Conservation (phyloP, 2,113 vertebrate species). For the Datnioides undecimradiatus region DNA sequence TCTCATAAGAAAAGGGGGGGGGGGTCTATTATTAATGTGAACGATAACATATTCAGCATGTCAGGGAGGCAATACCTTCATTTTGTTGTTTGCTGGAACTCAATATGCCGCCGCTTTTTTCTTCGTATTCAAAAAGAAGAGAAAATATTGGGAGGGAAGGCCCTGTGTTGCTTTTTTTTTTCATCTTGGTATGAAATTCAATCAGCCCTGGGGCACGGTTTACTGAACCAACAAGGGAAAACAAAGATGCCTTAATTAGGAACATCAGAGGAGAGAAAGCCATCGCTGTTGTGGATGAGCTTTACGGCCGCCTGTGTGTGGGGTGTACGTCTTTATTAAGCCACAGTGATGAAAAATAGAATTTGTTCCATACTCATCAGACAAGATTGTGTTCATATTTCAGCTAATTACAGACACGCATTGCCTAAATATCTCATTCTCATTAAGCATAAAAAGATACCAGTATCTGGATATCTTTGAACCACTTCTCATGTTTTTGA, state of each 20-base stretch:
- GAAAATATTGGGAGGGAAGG: background rate
- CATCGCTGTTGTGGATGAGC: conserved; percentile 47
- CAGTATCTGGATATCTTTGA: background rate
- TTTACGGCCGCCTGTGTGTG: conserved; percentile 31
- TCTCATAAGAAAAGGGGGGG: background rate
- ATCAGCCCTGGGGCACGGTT: conserved; percentile 45
- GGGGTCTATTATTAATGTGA: background rate
- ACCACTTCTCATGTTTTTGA: background rate
- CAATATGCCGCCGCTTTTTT: background rate
- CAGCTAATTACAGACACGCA: conserved; percentile 1
- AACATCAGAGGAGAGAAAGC: conserved; percentile 56
- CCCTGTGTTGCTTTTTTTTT: conserved; percentile 6
- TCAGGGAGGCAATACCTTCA: background rate
- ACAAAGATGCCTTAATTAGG: conserved; percentile 66
- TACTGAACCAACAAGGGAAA: conserved; percentile 67
- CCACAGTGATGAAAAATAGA: conserved; percentile 10
- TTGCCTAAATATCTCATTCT: background rate
- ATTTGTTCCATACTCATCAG: background rate
- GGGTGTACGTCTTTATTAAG: conserved; percentile 41
- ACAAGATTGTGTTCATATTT: conserved; percentile 21
- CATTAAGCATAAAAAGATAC: background rate
- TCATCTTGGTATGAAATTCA: conserved; percentile 46
- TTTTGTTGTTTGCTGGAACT: background rate
- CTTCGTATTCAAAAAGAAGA: background rate
- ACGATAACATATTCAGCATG: background rate